phyloP scores from a whole-genome alignment of 2,888 invertebrate genomes.

The Caenorhabditis becei region DNA sequence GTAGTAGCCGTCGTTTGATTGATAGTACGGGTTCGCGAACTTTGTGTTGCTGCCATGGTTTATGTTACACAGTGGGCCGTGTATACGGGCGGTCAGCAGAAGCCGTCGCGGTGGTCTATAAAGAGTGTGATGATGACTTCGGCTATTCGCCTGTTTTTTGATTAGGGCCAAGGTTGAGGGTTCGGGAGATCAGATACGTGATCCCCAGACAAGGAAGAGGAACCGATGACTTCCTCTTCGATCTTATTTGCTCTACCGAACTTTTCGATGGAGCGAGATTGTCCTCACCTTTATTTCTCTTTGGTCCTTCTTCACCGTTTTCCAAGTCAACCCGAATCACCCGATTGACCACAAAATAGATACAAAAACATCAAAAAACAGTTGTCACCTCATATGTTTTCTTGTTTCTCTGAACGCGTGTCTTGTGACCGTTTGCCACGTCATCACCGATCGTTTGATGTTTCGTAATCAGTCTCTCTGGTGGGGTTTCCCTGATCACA shows the following conservation, averaged over 20 bases:
- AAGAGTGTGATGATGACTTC: background rate
- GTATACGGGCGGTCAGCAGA: background rate
- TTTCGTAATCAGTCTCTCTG: too few species aligned
- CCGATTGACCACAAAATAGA: background rate
- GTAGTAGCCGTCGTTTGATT: slow-evolving; percentile 38
- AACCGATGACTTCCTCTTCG: too few species aligned
- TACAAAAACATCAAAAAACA: background rate
- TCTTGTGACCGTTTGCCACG: slow-evolving; percentile 5
- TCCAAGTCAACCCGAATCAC: too few species aligned
- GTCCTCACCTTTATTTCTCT: too few species aligned
- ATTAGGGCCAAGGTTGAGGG: slow-evolving; percentile 19
- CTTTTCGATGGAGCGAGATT: too few species aligned
- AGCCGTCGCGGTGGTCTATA: slow-evolving; percentile 16
- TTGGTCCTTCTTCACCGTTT: too few species aligned
- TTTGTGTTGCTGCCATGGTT: too few species aligned
- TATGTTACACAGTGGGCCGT: background rate
- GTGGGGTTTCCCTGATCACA: too few species aligned
- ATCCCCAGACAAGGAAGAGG: too few species aligned
- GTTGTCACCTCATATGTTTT: background rate
- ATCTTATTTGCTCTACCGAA: too few species aligned
- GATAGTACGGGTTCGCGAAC: slow-evolving; percentile 48
- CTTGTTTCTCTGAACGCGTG: slow-evolving; percentile 1
- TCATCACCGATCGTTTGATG: too few species aligned
- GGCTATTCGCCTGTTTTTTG: too few species aligned
- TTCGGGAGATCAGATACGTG: slow-evolving; percentile 15